These are phyloP conservation scores for Trichechus manatus DNA, from an alignment of 2,113 vertebrate species.

Conservation along the genomic window DNA sequence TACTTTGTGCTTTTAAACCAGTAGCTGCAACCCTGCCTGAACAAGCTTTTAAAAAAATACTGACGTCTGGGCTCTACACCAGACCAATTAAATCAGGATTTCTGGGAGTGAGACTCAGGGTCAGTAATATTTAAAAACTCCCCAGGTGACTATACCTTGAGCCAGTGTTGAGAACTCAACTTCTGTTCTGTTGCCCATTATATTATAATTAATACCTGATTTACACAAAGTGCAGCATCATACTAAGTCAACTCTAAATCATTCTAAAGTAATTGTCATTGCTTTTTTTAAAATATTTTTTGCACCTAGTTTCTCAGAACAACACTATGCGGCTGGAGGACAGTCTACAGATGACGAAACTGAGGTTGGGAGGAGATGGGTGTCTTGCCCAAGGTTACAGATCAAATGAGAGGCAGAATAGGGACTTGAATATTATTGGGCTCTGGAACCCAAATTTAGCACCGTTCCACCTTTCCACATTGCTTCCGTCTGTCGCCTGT, in stretches of 20 bases:
- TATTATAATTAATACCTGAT: not conserved
- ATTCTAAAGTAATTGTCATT: not conserved
- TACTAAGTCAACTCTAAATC: not conserved
- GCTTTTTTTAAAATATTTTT: not conserved
- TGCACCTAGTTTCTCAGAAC: not conserved
- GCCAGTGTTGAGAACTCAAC: not conserved
- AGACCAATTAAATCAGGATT: not conserved
- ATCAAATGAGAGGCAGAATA: not conserved
- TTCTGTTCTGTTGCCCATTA: not conserved
- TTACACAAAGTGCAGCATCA: not conserved
- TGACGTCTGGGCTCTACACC: not conserved
- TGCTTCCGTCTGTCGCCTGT: not conserved
- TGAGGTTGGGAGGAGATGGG: not conserved
- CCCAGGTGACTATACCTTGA: not conserved
- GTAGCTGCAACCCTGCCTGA: too few species aligned
- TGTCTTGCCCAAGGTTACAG: not conserved
- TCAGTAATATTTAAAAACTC: not conserved
- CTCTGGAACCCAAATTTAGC: not conserved
- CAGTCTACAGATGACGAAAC: not conserved
- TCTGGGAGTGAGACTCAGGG: too few species aligned
- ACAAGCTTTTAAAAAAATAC: not conserved
- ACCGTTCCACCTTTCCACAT: not conserved
- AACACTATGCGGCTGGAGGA: not conserved
- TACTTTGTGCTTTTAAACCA: not conserved
- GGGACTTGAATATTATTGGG: accelerated